Percentiles rank a stretch among this genome's conserved stretches.
phyloP scores from a whole-genome alignment of 2,113 vertebrate genomes.

The Lycocorax pyrrhopterus region DNA sequence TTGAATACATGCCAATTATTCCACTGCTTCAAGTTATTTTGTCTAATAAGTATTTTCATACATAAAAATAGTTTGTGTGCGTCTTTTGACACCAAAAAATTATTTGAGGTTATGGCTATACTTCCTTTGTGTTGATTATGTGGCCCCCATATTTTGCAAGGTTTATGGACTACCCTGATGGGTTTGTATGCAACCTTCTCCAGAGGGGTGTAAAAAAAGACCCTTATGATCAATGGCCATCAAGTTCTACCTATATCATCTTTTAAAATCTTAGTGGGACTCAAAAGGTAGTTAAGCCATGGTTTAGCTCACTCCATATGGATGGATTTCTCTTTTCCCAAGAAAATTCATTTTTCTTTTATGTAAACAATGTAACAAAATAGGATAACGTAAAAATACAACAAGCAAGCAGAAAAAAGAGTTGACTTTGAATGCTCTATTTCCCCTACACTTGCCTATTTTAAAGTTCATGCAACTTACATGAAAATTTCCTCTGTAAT shows the following conservation, averaged over 20 bases:
- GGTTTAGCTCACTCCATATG: neutral
- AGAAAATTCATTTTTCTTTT: neutral
- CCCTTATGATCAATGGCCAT: neutral
- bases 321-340: neutral
- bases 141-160: neutral
- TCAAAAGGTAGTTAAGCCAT: neutral
- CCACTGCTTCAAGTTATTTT: slow-evolving; percentile 61
- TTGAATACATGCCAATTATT: slow-evolving; percentile 74
- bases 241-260: neutral
- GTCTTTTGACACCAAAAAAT: slow-evolving; percentile 19
- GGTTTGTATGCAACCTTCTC: neutral
- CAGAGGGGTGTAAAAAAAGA: neutral
- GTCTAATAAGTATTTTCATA: slow-evolving; percentile 59
- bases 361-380: neutral
- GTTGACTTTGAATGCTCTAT: neutral
- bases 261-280: neutral
- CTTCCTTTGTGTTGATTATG: neutral
- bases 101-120: neutral
- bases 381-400: neutral
- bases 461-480: neutral
- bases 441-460: neutral
- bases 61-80: slow-evolving; percentile 28
- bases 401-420: neutral
- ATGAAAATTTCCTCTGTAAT: neutral
- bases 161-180: neutral